Evolutionary conservation across 2,113 vertebrate genomes (phyloP).

Genomic region (Ciconia maguari): DNA sequence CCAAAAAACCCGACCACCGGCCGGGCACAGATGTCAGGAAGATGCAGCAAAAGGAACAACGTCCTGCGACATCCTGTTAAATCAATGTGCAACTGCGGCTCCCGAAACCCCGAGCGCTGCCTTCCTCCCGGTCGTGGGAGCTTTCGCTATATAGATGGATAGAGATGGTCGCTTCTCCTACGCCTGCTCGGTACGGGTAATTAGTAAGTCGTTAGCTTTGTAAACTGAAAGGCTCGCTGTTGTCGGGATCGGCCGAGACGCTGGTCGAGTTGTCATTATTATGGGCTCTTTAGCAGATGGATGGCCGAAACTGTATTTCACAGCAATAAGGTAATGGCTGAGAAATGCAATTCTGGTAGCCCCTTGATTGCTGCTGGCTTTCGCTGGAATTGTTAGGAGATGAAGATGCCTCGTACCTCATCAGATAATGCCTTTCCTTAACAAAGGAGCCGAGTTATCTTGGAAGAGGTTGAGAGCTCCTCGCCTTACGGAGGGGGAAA

Average conservation of each 20-base stretch:
- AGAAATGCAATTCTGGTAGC: background rate
- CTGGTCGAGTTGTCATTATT: background rate
- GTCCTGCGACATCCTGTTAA: background rate
- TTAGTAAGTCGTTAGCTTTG: constrained; percentile 52
- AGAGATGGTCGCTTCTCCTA: constrained; percentile 35
- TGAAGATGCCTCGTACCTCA: background rate
- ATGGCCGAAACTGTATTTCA: background rate
- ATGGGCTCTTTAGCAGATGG: background rate
- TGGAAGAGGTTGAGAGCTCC: background rate
- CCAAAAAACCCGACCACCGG: background rate
- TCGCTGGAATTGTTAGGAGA: background rate
- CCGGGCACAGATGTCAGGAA: background rate
- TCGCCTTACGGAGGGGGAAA: background rate
- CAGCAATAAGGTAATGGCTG: constrained; percentile 28
- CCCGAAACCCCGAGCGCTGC: background rate
- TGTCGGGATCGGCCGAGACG: background rate
- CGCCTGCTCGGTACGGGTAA: background rate
- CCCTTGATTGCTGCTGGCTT: background rate
- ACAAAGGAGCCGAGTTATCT: background rate
- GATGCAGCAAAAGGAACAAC: background rate
- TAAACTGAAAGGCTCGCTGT: constrained; percentile 14
- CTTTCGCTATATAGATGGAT: background rate
- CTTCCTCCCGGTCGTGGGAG: background rate
- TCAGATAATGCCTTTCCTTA: background rate
- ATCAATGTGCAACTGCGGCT: background rate